Evolutionary conservation across 2,888 invertebrate species (phyloP).

Genomic region (Coelogynopora nodosa): DNA sequence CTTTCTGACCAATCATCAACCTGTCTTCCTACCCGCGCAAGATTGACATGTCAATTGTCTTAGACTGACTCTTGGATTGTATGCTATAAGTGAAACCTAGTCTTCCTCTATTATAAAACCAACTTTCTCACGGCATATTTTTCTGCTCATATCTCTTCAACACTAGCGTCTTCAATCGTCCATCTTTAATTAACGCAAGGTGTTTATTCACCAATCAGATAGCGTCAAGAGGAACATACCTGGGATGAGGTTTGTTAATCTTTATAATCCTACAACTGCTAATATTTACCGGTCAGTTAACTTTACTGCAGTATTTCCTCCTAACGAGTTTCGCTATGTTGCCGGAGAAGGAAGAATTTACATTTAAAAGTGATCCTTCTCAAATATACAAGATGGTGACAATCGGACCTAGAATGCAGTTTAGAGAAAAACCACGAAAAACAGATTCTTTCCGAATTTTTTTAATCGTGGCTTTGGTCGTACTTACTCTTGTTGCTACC

Average conservation of each 20-base stretch:
- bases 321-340: too few species aligned
- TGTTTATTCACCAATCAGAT: too few species aligned
- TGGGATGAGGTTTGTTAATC: too few species aligned
- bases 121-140: not conserved
- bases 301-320: too few species aligned
- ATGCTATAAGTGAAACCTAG: not conserved
- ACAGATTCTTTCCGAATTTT: not conserved
- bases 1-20: not conserved
- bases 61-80: not conserved
- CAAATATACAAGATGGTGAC: not conserved
- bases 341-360: too few species aligned
- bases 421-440: not conserved
- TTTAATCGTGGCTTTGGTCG: not conserved
- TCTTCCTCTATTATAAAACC: not conserved
- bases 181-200: too few species aligned
- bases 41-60: constrained; percentile 27
- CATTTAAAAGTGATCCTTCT: too few species aligned
- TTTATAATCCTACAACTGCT: too few species aligned
- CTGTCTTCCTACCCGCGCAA: not conserved
- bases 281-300: too few species aligned
- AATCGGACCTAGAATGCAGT: not conserved
- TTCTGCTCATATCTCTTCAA: not conserved
- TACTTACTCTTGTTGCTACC: not conserved
- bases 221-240: too few species aligned
- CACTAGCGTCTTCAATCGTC: too few species aligned